A percentile compares a stretch with the other conserved stretches of the same genome.
Evolutionary conservation across 2,113 vertebrate genomes (phyloP).

Genomic region (Chelonoidis abingdonii): DNA sequence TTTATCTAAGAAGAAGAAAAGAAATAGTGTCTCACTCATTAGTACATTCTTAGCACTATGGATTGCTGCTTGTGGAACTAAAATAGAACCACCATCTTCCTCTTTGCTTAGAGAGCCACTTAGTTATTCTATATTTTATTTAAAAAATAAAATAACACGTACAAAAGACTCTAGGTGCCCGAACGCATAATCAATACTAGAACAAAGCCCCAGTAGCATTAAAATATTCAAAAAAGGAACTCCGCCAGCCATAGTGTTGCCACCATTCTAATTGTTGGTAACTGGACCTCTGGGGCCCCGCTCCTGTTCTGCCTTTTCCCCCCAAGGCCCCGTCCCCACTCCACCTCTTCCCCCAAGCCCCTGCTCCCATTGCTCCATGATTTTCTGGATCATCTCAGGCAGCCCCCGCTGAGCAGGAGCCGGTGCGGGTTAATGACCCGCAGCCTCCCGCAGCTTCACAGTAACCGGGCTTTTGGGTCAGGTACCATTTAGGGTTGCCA

Average conservation of each 20-base stretch:
- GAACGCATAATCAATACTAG: conserved; percentile 61
- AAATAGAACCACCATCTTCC: not conserved
- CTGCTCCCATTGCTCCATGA: too few species aligned
- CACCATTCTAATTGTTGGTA: too few species aligned
- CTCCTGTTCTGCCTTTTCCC: too few species aligned
- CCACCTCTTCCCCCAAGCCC: too few species aligned
- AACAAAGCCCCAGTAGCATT: conserved; percentile 56
- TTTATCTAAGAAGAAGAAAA: not conserved
- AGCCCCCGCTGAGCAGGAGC: too few species aligned
- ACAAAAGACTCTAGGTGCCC: conserved; percentile 50
- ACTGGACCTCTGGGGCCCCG: too few species aligned
- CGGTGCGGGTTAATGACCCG: too few species aligned
- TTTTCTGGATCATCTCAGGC: too few species aligned
- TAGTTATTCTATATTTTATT: conserved; percentile 39
- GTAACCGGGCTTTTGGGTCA: too few species aligned
- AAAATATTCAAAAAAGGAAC: conserved; percentile 65
- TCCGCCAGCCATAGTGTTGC: conserved; percentile 6
- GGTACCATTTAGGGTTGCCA: too few species aligned
- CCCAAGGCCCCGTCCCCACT: too few species aligned
- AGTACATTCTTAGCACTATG: not conserved
- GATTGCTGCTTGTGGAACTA: conserved; percentile 36
- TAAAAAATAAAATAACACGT: conserved; percentile 51
- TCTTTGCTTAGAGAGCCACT: conserved; percentile 35
- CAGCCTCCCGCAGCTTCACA: too few species aligned
- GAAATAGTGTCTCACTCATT: not conserved